Conservation (phyloP, 2,888 invertebrate species). For the Drosophila borealis region DNA sequence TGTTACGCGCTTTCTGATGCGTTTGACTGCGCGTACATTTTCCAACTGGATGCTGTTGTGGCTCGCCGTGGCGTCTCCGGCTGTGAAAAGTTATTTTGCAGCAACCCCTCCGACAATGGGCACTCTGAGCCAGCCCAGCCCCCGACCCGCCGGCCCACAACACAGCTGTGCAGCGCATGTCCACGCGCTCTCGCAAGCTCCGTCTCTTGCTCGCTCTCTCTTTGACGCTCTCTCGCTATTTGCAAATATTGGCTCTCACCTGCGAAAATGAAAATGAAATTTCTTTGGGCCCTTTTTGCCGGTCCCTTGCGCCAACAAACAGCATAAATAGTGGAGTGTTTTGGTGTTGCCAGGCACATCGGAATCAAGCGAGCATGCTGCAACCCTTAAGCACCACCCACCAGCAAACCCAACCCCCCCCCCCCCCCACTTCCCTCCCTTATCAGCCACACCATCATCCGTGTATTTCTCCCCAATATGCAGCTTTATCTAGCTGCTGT, state of each 20-base stretch:
- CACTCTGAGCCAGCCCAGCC: conserved; percentile 22
- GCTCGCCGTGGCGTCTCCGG: conserved; percentile 45
- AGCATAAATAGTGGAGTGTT: conserved; percentile 60
- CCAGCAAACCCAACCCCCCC: conserved; percentile 5
- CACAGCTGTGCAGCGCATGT: conserved; percentile 57
- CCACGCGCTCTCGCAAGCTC: conserved; percentile 30
- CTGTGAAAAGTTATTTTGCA: conserved; percentile 47
- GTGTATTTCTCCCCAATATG: conserved; percentile 36
- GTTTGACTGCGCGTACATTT: conserved; percentile 80
- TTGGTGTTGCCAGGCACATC: conserved; percentile 67
- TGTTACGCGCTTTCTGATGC: conserved; percentile 72
- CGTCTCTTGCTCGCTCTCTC: conserved; percentile 15
- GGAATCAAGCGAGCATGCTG: conserved; percentile 45
- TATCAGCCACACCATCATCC: no score
- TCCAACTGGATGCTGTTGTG: conserved; percentile 83
- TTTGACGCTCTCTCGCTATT: conserved; percentile 8
- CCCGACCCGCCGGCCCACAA: not conserved
- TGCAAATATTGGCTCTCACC: conserved; percentile 57
- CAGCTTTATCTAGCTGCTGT: conserved; percentile 37
- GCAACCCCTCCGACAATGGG: conserved; percentile 50
- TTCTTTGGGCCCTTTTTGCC: conserved; percentile 59
- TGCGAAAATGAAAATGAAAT: conserved; percentile 77
- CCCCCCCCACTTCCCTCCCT: conserved; percentile 1
- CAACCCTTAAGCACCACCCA: conserved; percentile 62
- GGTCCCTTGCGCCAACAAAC: conserved; percentile 28